Conservation (phyloP, 1,140 invertebrate genomes). For the Gryllus bimaculatus region DNA sequence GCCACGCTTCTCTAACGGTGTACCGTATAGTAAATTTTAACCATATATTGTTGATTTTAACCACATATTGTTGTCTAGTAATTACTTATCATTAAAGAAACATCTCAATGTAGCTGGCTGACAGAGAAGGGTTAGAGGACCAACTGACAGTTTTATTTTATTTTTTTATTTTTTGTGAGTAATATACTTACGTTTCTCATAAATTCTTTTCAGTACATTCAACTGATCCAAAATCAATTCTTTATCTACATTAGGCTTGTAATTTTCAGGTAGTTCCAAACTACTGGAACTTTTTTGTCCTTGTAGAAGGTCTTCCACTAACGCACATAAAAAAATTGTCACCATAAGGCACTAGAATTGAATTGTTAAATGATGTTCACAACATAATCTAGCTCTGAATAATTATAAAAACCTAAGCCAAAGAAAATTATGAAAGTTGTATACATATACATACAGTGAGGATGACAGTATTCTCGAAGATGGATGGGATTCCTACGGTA, state of each 20-base stretch:
- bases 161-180: too few species aligned
- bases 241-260: slow-evolving; percentile 24
- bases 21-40: too few species aligned
- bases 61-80: too few species aligned
- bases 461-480: slow-evolving; percentile 67
- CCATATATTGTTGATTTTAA: too few species aligned
- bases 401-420: slow-evolving; percentile 17
- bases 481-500: slow-evolving; percentile 75
- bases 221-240: slow-evolving; percentile 21
- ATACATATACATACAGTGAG: slow-evolving; percentile 48
- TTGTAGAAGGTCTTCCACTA: slow-evolving; percentile 34
- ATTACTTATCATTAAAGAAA: too few species aligned
- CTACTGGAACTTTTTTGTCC: slow-evolving; percentile 26
- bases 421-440: slow-evolving; percentile 22
- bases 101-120: too few species aligned
- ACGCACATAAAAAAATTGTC: slow-evolving; percentile 20
- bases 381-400: neutral
- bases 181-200: neutral
- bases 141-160: too few species aligned
- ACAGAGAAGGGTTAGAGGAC: too few species aligned
- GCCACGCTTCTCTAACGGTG: too few species aligned
- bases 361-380: neutral
- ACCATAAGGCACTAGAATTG: neutral
- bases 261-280: slow-evolving; percentile 28
- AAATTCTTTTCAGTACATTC: slow-evolving; percentile 20